phyloP scores from a whole-genome alignment of 2,888 invertebrate genomes.

The Gymnocheta viridis region DNA sequence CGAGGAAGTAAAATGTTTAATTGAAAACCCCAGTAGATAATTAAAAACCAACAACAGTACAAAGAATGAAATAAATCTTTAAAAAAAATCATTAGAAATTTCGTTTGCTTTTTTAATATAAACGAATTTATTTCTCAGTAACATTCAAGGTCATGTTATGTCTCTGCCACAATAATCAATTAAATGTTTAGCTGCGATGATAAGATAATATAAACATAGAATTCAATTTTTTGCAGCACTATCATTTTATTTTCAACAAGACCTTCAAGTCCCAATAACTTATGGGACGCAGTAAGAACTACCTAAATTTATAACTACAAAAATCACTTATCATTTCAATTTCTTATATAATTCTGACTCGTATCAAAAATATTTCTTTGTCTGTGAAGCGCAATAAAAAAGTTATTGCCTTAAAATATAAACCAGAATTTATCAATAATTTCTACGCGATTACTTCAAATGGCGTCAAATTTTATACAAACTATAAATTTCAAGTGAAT shows the following conservation, averaged over 20 bases:
- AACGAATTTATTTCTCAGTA: not conserved
- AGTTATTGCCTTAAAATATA: not conserved
- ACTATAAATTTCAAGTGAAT: slow-evolving; percentile 39
- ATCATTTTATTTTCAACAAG: not conserved
- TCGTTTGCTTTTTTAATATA: not conserved
- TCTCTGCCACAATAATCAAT: not conserved
- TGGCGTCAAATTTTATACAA: slow-evolving; percentile 46
- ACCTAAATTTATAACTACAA: not conserved
- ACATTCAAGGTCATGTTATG: not conserved
- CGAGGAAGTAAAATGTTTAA: slow-evolving; percentile 20
- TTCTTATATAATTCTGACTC: slow-evolving; percentile 1
- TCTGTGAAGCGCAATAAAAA: not conserved
- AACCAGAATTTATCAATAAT: slow-evolving; percentile 18
- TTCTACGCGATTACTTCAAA: slow-evolving; percentile 10
- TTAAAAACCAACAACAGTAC: not conserved
- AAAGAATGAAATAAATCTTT: not conserved
- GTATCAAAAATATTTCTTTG: slow-evolving; percentile 3
- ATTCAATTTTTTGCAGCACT: not conserved
- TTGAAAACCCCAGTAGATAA: not conserved
- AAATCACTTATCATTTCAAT: slow-evolving; percentile 4
- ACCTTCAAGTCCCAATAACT: not conserved
- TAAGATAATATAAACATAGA: not conserved
- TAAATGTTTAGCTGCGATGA: not conserved
- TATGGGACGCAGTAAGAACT: slow-evolving; percentile 1
- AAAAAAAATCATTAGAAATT: not conserved